These are phyloP conservation scores for Patella pellucida DNA, from an alignment of 2,888 invertebrate species.

Conservation along the genomic window DNA sequence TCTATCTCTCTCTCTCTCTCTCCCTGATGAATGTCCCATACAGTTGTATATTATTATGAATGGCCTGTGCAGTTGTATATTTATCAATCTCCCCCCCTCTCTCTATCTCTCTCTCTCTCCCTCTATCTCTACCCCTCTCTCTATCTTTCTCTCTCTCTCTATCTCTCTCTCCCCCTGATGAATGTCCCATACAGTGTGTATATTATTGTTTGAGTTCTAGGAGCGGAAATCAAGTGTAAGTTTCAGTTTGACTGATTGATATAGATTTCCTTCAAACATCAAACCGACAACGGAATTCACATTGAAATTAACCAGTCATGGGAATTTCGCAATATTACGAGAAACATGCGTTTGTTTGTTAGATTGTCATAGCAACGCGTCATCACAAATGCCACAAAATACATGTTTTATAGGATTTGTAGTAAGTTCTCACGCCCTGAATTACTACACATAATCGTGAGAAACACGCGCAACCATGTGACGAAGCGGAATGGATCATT, in stretches of 20 bases:
- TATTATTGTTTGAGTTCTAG: too few species aligned
- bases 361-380: constrained; percentile 2
- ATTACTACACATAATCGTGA: not conserved
- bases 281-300: not conserved
- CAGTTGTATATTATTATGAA: too few species aligned
- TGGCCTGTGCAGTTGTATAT: too few species aligned
- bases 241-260: not conserved
- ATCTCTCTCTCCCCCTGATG: too few species aligned
- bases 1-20: too few species aligned
- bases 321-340: constrained; percentile 1
- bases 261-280: not conserved
- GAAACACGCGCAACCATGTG: constrained; percentile 1
- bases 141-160: too few species aligned
- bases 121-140: too few species aligned
- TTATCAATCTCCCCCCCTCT: too few species aligned
- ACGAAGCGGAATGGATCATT: constrained; percentile 5
- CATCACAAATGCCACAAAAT: constrained; percentile 3
- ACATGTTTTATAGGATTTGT: not conserved
- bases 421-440: not conserved
- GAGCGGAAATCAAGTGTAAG: not conserved
- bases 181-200: too few species aligned
- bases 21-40: too few species aligned
- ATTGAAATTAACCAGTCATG: constrained; percentile 3
- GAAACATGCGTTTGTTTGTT: constrained; percentile 11
- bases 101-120: too few species aligned